phyloP scores from a whole-genome alignment of 1,140 invertebrate genomes.

The Solenopsis fugax region DNA sequence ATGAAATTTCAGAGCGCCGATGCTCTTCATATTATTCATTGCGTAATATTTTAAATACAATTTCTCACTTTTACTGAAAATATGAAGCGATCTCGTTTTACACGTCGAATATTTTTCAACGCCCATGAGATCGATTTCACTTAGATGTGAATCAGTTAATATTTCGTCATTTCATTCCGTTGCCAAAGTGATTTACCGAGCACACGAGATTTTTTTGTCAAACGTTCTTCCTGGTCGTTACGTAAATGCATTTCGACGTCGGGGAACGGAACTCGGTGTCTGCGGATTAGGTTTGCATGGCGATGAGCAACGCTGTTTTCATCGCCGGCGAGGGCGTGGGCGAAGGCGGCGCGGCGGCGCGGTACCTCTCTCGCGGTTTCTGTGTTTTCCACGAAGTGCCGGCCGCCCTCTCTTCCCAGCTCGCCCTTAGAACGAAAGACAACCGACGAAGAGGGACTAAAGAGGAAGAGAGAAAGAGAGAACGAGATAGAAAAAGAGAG shows the following conservation, averaged over 20 bases:
- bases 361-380: constrained; percentile 59
- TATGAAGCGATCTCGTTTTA: not conserved
- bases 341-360: not conserved
- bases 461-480: not conserved
- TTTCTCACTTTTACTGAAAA: not conserved
- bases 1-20: not conserved
- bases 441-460: not conserved
- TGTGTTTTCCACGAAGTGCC: constrained; percentile 69
- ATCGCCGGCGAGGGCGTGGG: constrained; percentile 37
- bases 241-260: constrained; percentile 42
- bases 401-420: constrained; percentile 13
- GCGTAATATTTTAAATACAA: not conserved
- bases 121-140: not conserved
- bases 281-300: constrained; percentile 24
- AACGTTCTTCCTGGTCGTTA: constrained; percentile 33
- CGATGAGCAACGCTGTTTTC: constrained; percentile 55
- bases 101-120: not conserved
- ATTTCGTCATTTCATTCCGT: not conserved
- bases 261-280: constrained; percentile 23
- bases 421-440: constrained; percentile 23
- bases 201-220: not conserved
- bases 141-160: not conserved
- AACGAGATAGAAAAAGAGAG: constrained; percentile 37
- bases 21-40: not conserved
- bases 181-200: constrained; percentile 14